These are phyloP conservation scores for Deladenus siricidicola DNA, from an alignment of 2,888 invertebrate species.

Conservation along the genomic window DNA sequence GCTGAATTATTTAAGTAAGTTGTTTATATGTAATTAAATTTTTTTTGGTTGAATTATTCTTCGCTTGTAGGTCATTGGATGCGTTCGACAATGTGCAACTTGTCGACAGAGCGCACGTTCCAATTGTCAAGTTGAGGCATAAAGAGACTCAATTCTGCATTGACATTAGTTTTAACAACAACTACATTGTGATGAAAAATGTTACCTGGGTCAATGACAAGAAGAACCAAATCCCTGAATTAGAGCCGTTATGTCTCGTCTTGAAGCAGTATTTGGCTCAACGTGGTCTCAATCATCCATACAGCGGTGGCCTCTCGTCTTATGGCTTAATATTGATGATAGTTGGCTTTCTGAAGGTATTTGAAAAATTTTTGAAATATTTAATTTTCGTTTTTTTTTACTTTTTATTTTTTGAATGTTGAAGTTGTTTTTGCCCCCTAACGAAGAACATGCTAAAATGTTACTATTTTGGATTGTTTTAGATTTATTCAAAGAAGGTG, in stretches of 20 bases:
- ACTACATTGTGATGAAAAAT: conserved; percentile 59
- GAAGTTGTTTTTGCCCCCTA: too few species aligned
- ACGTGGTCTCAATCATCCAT: conserved; percentile 96
- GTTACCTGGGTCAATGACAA: conserved; percentile 19
- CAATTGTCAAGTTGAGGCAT: conserved; percentile 73
- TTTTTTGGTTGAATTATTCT: conserved; percentile 1
- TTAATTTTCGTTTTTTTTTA: too few species aligned
- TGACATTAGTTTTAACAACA: conserved; percentile 98
- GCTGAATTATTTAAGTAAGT: conserved; percentile 11
- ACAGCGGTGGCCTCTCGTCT: conserved; percentile 96
- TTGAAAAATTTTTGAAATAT: too few species aligned
- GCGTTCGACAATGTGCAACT: conserved; percentile 67
- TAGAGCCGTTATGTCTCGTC: conserved; percentile 88
- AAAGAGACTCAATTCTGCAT: conserved; percentile 75
- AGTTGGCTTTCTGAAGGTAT: conserved; percentile 82
- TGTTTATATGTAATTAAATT: not conserved
- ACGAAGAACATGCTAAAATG: not conserved
- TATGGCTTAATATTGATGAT: conserved; percentile 97
- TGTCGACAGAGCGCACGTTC: conserved; percentile 92
- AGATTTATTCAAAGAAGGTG: too few species aligned
- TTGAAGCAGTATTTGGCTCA: conserved; percentile 95
- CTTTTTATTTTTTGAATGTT: too few species aligned
- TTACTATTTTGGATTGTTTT: not conserved
- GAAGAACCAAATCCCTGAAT: conserved; percentile 62
- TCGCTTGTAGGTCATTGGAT: not conserved